phyloP scores from a whole-genome alignment of 2,888 invertebrate genomes.

The Eristalinus aeneus region DNA sequence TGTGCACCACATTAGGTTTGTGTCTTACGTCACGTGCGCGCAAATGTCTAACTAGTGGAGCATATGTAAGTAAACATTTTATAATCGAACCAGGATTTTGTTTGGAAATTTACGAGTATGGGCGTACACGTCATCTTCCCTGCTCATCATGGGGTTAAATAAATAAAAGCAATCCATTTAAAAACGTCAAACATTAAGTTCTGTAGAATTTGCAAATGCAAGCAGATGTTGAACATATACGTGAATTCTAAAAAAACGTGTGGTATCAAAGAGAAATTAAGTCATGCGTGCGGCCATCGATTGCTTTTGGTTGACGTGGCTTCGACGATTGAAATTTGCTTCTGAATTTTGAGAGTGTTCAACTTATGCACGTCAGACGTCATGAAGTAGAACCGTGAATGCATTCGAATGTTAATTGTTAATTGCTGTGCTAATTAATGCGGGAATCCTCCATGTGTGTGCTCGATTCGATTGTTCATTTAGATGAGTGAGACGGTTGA shows the following conservation, averaged over 20 bases:
- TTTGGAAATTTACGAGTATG: too few species aligned
- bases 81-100: not conserved
- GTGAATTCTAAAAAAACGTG: not conserved
- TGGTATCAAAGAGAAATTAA: slow-evolving; percentile 15
- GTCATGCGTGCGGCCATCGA: slow-evolving; percentile 45
- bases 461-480: not conserved
- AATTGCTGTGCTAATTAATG: not conserved
- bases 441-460: not conserved
- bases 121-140: not conserved
- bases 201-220: slow-evolving; percentile 1
- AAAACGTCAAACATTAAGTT: slow-evolving; percentile 16
- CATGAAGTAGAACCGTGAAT: not conserved
- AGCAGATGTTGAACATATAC: not conserved
- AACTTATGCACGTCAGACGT: not conserved
- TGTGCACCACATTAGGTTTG: not conserved
- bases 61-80: not conserved
- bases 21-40: slow-evolving; percentile 41
- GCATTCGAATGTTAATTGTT: not conserved
- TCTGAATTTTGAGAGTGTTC: not conserved
- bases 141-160: slow-evolving; percentile 3
- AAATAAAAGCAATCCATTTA: slow-evolving; percentile 41
- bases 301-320: slow-evolving; percentile 37
- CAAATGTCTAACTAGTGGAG: not conserved
- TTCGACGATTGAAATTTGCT: not conserved
- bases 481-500: not conserved